Evolutionary conservation across 2,113 vertebrate species (phyloP).

Genomic region (Mola mola): DNA sequence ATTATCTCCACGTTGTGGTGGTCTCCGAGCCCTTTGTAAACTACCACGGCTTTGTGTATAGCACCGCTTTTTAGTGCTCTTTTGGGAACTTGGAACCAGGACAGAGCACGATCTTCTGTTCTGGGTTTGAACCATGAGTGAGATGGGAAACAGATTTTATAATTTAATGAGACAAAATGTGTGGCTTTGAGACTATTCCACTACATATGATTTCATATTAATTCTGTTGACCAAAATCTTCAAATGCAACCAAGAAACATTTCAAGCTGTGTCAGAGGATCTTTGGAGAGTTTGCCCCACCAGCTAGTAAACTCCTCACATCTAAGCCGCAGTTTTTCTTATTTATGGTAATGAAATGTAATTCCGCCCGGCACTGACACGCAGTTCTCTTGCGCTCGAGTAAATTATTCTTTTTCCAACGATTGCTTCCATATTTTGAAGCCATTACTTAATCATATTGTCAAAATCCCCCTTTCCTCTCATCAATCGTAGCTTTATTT

Average conservation of each 20-base stretch:
- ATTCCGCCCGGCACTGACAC: conserved; percentile 74
- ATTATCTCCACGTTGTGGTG: conserved; percentile 53
- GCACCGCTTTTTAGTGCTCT: conserved; percentile 59
- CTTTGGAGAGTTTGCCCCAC: conserved; percentile 24
- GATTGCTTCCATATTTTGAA: conserved; percentile 70
- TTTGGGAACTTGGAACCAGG: conserved; percentile 34
- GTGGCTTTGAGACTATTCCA: conserved; percentile 1
- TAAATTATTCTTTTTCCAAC: conserved; percentile 69
- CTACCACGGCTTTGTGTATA: conserved; percentile 50
- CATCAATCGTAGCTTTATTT: conserved; percentile 76
- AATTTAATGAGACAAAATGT: conserved; percentile 5
- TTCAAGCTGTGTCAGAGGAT: conserved; percentile 23
- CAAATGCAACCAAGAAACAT: conserved; percentile 12
- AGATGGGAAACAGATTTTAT: conserved; percentile 10
- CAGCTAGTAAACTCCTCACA: conserved; percentile 46
- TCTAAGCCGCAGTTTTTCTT: conserved; percentile 53
- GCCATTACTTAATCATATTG: conserved; percentile 82
- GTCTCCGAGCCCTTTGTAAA: conserved; percentile 59
- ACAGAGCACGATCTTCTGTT: conserved; percentile 14
- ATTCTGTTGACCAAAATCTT: conserved; percentile 12
- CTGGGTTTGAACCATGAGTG: not conserved
- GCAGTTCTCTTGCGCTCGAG: conserved; percentile 48
- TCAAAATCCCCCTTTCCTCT: conserved; percentile 79
- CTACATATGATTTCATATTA: too few species aligned
- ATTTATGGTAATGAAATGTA: conserved; percentile 74